Percentiles rank a stretch among this genome's conserved stretches.
Evolutionary conservation across 2,888 invertebrate species (phyloP).

Genomic region (Pandemis heparana): DNA sequence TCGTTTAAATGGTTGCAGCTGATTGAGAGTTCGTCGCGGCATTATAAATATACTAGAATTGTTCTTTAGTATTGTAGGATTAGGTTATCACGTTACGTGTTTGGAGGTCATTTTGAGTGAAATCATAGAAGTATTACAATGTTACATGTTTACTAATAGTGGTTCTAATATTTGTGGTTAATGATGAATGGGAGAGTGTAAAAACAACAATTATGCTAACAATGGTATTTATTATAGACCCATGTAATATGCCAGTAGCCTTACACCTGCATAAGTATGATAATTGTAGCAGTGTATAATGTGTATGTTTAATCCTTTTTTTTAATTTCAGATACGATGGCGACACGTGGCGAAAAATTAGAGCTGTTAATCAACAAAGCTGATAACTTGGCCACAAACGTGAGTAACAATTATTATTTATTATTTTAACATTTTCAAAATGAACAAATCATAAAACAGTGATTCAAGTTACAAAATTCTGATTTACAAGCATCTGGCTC

Average conservation of each 20-base stretch:
- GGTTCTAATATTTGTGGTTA: neutral
- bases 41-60: neutral
- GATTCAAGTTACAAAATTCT: neutral
- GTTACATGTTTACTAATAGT: neutral
- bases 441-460: neutral
- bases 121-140: neutral
- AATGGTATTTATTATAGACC: neutral
- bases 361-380: conserved; percentile 97
- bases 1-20: too few species aligned
- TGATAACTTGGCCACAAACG: conserved; percentile 94
- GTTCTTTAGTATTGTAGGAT: neutral
- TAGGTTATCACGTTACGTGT: neutral
- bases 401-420: conserved; percentile 80
- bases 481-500: too few species aligned
- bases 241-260: neutral
- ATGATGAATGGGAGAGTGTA: neutral
- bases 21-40: too few species aligned
- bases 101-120: conserved; percentile 6
- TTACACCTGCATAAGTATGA: neutral
- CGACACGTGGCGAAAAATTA: conserved; percentile 95
- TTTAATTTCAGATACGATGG: conserved; percentile 92
- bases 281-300: neutral
- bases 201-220: neutral
- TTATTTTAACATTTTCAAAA: neutral
- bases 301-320: conserved; percentile 13